Base-by-base conservation (phyloP, 2,888 invertebrate genomes). In the Mystacides longicornis region DNA sequence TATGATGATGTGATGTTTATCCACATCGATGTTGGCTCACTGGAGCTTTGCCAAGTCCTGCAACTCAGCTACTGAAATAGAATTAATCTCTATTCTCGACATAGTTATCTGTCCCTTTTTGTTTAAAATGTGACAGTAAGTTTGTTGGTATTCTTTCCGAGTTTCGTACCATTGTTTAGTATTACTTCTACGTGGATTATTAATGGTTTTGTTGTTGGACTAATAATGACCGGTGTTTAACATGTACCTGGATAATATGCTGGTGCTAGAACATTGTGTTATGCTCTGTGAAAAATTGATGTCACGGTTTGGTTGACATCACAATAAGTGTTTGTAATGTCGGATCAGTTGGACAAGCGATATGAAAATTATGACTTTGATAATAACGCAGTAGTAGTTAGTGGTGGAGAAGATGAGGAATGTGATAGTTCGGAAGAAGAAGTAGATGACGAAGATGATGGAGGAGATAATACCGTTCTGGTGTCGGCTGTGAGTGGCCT, bases 391-490 rank as follows among this genome's bases (percentile, higher is more conserved):
- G 14, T 37, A n/a, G n/a, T 16, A 20, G 45, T 20, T 7, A 21
- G 20, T 45, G 45, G 20, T 7, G 20, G 20, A 11, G 20, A 7
- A 3, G 5, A 19, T 45, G 19, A 19, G 45, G 45, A 45, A 7
- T 19, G 20, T 45, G 20, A 45, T 19, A 19, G 18, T 49, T 46
- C 2, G 47, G 45, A 42, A 23, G 51, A 20, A 20, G 49, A 11
- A 51, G 31, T 14, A 63, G 57, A 56, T 18, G 61, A 58, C 21
- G 53, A 23, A 2, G 53, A 31, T 1, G 58, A 55, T n/a, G 57
- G 46, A 20, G 74, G 74, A 65, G 75, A 73, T 68, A 73, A 71
- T 52, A 73, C 71, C 70, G 75, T 72, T 69, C 71, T 72, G 63
- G 65, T 71, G 69, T 71, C 68, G 67, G 70, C 66, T 64, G 73